These are phyloP conservation scores for Turnix velox DNA, from an alignment of 2,113 vertebrate species.

Conservation along the genomic window DNA sequence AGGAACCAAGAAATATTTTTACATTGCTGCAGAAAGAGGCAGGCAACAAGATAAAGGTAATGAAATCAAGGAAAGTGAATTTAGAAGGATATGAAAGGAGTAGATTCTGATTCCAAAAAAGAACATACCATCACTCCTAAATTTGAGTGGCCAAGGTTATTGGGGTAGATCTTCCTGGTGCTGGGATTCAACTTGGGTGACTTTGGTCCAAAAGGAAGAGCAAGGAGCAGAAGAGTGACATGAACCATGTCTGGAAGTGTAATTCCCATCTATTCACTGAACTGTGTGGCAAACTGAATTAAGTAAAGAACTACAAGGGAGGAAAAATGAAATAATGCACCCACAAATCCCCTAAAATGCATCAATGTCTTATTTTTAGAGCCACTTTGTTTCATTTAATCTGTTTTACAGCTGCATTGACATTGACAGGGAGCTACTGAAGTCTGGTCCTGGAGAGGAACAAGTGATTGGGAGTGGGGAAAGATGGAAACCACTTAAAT, in stretches of 20 bases:
- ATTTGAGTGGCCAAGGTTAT: background rate
- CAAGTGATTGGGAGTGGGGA: background rate
- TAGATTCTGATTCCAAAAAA: background rate
- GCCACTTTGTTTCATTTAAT: background rate
- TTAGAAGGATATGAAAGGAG: background rate
- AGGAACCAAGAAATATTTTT: background rate
- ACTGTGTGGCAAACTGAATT: background rate
- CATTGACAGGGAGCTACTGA: background rate
- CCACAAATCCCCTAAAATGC: background rate
- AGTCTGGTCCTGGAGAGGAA: background rate
- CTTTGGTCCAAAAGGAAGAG: background rate
- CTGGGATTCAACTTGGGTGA: background rate
- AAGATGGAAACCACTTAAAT: background rate
- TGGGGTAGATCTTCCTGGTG: background rate
- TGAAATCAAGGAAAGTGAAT: background rate
- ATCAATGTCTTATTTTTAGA: background rate
- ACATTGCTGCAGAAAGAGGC: background rate
- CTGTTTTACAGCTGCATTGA: background rate
- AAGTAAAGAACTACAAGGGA: background rate
- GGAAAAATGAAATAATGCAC: background rate
- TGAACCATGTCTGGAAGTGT: background rate
- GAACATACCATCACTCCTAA: background rate
- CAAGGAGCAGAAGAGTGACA: background rate
- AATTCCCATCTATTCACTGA: background rate
- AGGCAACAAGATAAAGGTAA: background rate